Percentiles rank a stretch among this genome's conserved stretches.
Conservation (phyloP, 2,113 vertebrate genomes). For the Paedocypris sp. region DNA sequence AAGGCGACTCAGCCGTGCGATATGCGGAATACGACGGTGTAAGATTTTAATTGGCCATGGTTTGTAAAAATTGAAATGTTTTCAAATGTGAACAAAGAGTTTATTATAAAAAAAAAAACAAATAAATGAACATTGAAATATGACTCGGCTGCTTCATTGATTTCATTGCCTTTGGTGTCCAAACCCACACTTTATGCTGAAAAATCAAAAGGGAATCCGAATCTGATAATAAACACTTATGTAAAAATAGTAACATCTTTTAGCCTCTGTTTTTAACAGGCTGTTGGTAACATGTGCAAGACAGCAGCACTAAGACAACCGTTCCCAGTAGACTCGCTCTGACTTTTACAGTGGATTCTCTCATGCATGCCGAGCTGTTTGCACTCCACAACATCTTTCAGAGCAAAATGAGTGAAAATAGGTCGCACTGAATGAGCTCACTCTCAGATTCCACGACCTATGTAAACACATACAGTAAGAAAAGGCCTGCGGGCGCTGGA, state of each 20-base stretch:
- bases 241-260: neutral
- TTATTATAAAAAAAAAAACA: too few relatives aligned
- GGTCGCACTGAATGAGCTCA: neutral
- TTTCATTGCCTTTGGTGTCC: slow-evolving; percentile 3
- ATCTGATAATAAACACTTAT: slow-evolving; percentile 28
- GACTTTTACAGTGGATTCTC: neutral
- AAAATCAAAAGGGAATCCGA: neutral
- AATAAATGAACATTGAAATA: too few relatives aligned
- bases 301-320: slow-evolving; percentile 7
- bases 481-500: neutral
- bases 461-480: neutral
- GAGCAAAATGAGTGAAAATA: neutral
- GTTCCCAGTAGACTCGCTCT: neutral
- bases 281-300: slow-evolving; percentile 1
- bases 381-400: neutral
- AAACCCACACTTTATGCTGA: slow-evolving; percentile 83
- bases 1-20: slow-evolving; percentile 81
- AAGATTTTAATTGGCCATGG: slow-evolving; percentile 88
- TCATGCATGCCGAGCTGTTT: slow-evolving; percentile 11
- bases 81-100: slow-evolving; percentile 98
- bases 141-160: neutral
- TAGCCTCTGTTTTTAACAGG: neutral
- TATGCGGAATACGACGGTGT: slow-evolving; percentile 99
- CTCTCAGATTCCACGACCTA: neutral
- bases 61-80: slow-evolving; percentile 93